A percentile compares a stretch with the other conserved stretches of the same genome.
phyloP scores from a whole-genome alignment of 2,797 vertebrate genomes.

The Coregonus ussuriensis region DNA sequence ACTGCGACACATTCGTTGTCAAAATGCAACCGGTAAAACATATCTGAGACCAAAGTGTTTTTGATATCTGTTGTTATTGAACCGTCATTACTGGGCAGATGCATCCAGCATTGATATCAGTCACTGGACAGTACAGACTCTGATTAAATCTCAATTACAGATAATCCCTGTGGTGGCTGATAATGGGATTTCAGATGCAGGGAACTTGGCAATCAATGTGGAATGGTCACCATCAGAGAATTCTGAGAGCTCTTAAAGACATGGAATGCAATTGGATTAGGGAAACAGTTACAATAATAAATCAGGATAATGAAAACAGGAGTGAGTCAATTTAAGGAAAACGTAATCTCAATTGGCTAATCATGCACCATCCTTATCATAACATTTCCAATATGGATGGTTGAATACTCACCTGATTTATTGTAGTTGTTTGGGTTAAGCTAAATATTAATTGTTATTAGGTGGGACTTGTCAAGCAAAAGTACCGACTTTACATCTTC shows the following conservation, averaged over 20 bases:
- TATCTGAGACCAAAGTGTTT: neutral
- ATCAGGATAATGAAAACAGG: constrained; percentile 35
- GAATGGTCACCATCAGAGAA: constrained; percentile 18
- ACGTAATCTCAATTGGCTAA: constrained; percentile 13
- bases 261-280: constrained; percentile 22
- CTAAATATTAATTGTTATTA: neutral
- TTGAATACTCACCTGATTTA: neutral
- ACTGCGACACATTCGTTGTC: neutral
- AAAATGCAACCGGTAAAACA: neutral
- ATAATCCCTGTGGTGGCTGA: constrained; percentile 4
- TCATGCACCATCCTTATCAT: constrained; percentile 20
- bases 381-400: neutral
- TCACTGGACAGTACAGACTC: neutral
- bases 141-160: constrained; percentile 3
- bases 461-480: neutral
- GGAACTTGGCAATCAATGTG: constrained; percentile 19
- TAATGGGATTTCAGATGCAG: constrained; percentile 5
- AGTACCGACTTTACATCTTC: no score
- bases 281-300: constrained; percentile 31
- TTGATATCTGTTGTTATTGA: neutral
- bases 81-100: neutral
- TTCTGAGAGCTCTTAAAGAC: constrained; percentile 18
- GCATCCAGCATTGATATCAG: neutral
- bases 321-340: constrained; percentile 15
- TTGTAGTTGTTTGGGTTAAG: neutral